Percentiles rank a stretch among this genome's conserved stretches.
Conservation (phyloP, 2,113 vertebrate genomes). For the Syngnathus typhle region DNA sequence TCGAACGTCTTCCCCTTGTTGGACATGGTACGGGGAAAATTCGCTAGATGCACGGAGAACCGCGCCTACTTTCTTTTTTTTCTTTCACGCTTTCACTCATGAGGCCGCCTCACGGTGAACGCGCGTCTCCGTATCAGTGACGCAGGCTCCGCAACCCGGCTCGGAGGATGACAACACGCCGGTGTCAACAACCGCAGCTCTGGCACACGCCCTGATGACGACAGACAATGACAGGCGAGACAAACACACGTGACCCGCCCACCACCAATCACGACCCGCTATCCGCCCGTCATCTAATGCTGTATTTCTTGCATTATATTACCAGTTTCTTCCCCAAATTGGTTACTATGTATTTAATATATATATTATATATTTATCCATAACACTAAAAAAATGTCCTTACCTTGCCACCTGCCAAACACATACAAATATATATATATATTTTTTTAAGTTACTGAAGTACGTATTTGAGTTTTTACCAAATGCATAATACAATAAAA, state of each 20-base stretch:
- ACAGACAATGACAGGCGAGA: neutral
- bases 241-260: neutral
- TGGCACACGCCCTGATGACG: neutral
- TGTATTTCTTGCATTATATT: neutral
- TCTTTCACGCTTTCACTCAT: neutral
- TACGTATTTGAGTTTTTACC: too few relatives aligned
- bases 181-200: neutral
- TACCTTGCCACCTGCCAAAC: too few relatives aligned
- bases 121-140: neutral
- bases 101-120: neutral
- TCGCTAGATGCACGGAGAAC: neutral
- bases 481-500: too few relatives aligned
- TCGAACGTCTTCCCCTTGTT: slow-evolving; percentile 75
- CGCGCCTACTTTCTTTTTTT: neutral
- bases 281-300: neutral
- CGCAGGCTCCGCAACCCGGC: neutral
- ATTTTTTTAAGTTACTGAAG: too few relatives aligned
- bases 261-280: neutral
- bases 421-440: too few relatives aligned
- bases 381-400: too few relatives aligned
- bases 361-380: too few relatives aligned
- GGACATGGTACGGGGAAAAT: slow-evolving; percentile 48
- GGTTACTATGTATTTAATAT: too few relatives aligned
- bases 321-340: too few relatives aligned
- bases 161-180: neutral